A percentile compares a stretch with the other conserved stretches of the same genome.
Evolutionary conservation across 1,140 invertebrate species (phyloP).

Genomic region (Doryteuthis pealeii): DNA sequence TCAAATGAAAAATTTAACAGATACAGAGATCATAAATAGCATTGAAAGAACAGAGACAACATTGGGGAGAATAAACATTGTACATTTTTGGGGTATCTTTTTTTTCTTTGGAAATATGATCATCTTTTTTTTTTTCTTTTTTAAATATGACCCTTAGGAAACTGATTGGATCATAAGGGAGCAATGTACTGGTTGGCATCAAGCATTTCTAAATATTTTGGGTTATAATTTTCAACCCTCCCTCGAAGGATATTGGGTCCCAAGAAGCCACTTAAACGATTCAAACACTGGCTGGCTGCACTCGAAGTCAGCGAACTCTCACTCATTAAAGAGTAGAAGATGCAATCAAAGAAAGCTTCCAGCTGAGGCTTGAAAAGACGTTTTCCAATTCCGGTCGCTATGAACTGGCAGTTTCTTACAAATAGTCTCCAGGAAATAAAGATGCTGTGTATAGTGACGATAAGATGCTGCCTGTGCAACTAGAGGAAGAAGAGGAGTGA

Average conservation of each 20-base stretch:
- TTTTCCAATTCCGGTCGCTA: constrained; percentile 64
- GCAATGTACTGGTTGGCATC: constrained; percentile 57
- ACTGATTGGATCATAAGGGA: constrained; percentile 57
- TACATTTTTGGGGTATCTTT: too few species aligned
- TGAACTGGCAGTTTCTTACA: constrained; percentile 64
- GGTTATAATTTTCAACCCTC: constrained; percentile 64
- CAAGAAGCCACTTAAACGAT: constrained; percentile 59
- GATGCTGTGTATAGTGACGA: constrained; percentile 64
- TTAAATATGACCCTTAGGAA: too few species aligned
- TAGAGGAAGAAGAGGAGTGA: constrained; percentile 53
- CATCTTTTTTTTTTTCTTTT: too few species aligned
- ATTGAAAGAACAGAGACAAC: too few species aligned
- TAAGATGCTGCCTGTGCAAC: constrained; percentile 58
- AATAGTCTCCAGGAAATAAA: constrained; percentile 63
- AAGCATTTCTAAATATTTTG: constrained; percentile 54
- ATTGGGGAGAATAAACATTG: too few species aligned
- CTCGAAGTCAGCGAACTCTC: constrained; percentile 64
- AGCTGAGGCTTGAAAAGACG: constrained; percentile 63
- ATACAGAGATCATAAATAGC: too few species aligned
- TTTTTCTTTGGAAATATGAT: too few species aligned
- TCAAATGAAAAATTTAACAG: too few species aligned
- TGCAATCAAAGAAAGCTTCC: constrained; percentile 63
- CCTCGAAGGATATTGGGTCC: constrained; percentile 64
- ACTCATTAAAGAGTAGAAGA: constrained; percentile 65
- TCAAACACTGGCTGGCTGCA: constrained; percentile 64